A percentile compares a stretch with the other conserved stretches of the same genome.
These are phyloP conservation scores for Elaphurus davidianus DNA, from an alignment of 2,113 vertebrate genomes.

Conservation along the genomic window DNA sequence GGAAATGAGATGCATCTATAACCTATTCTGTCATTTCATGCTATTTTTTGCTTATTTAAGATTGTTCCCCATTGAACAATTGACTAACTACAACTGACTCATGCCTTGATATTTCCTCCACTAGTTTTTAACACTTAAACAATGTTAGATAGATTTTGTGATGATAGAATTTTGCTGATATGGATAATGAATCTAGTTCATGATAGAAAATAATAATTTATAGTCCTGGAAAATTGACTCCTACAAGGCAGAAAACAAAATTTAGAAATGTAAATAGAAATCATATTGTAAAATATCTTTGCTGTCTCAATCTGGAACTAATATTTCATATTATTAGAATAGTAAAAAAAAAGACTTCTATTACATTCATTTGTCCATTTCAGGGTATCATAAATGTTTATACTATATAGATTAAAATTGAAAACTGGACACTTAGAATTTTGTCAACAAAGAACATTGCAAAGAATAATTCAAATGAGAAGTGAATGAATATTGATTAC, in stretches of 20 bases:
- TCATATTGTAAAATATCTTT: not conserved
- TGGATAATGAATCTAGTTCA: not conserved
- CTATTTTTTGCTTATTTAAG: constrained; percentile 28
- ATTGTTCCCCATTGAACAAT: not conserved
- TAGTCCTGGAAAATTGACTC: not conserved
- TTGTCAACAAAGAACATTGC: not conserved
- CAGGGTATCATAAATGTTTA: not conserved
- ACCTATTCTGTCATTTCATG: constrained; percentile 41
- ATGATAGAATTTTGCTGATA: not conserved
- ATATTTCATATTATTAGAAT: not conserved
- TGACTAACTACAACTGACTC: not conserved
- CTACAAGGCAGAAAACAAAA: not conserved
- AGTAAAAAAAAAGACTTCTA: not conserved
- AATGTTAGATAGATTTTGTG: not conserved
- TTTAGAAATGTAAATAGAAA: constrained; percentile 6
- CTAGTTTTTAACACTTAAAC: not conserved
- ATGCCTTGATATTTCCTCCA: not conserved
- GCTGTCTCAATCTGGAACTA: not conserved
- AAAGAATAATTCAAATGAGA: not conserved
- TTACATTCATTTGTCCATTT: not conserved
- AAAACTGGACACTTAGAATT: not conserved
- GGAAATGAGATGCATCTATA: constrained; percentile 48
- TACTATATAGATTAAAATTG: not conserved
- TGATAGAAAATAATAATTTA: constrained; percentile 3
- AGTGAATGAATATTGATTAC: not conserved